These are phyloP conservation scores for Morinoia aosen DNA, from an alignment of 2,888 invertebrate genomes.

Conservation along the genomic window DNA sequence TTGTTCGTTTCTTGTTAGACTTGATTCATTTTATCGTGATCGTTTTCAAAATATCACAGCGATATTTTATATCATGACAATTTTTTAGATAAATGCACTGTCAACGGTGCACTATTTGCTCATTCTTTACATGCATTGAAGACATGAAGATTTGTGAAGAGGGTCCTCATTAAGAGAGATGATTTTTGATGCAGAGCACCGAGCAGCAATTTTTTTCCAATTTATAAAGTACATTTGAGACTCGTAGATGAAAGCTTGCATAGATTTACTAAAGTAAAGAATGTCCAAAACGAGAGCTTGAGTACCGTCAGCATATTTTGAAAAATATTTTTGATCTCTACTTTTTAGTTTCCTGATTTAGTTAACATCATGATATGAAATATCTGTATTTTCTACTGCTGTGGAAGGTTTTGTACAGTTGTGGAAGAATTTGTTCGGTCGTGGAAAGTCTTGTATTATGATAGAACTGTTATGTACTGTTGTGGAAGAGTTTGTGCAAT, in stretches of 20 bases:
- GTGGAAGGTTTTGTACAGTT: too few species aligned
- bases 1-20: too few species aligned
- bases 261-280: too few species aligned
- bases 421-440: too few species aligned
- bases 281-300: neutral
- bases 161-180: neutral
- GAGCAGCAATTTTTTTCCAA: neutral
- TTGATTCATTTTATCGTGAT: neutral
- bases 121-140: neutral
- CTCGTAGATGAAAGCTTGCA: neutral
- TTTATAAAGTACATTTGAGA: neutral
- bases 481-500: too few species aligned
- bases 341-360: neutral
- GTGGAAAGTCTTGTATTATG: too few species aligned
- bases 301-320: neutral
- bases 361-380: too few species aligned
- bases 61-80: neutral
- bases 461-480: too few species aligned
- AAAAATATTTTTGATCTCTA: neutral
- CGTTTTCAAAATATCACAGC: neutral
- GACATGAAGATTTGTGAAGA: neutral
- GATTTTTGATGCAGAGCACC: neutral
- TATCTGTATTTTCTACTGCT: too few species aligned
- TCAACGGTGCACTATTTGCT: neutral
- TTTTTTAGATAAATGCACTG: neutral